Evolutionary conservation across 1,140 invertebrate genomes (phyloP), one percentile per base, ranked within the genome.

Genomic region (Drosophila nebulosa): DNA sequence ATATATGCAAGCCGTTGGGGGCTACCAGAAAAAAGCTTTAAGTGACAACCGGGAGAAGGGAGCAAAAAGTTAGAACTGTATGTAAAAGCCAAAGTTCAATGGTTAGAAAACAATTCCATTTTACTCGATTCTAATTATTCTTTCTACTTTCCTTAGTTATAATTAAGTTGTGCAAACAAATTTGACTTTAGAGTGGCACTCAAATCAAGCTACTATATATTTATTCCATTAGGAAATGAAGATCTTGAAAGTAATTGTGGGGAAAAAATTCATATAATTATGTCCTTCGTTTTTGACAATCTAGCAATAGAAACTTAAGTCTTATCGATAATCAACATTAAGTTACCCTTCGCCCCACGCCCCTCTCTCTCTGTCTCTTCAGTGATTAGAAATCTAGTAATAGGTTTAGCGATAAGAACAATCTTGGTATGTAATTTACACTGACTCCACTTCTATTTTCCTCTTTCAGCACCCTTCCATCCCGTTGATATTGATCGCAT

Each of bases 401-500:
- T 1, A 46, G 2, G 39, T 12, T 46, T 21, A 46, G 2, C 16
- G 39, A 46, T 46, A 46, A 46, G 39, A 46, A 21, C 3, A 21
- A 42, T 10, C 7, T 46, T 3, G 0, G 5, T 7, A 18, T 16
- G 39, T 16, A 42, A 42, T 5, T 39, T 7, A 18, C 16, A 46
- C 10, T 36, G 35, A 42, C 21, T 42, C 24, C 24, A 32, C 3
- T 32, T 32, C 7, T 50, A 14, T n/a, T 32, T 10, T 39, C n/a
- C n/a, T n/a, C n/a, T n/a, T 52, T 0, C 52, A 91, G 90, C 9
- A 2, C 67, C 79, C 10, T 91, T 95, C 79, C 95, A 96, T 92
- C 90, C 93, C 3, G 92, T 93, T 35, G 96, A 97, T 92, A 91
- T 97, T 30, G 92, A 93, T 42, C 93, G 94, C 65, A 92, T 96